These are phyloP conservation scores for Drosophila anomalata DNA, from an alignment of 2,888 invertebrate genomes.

Conservation along the genomic window DNA sequence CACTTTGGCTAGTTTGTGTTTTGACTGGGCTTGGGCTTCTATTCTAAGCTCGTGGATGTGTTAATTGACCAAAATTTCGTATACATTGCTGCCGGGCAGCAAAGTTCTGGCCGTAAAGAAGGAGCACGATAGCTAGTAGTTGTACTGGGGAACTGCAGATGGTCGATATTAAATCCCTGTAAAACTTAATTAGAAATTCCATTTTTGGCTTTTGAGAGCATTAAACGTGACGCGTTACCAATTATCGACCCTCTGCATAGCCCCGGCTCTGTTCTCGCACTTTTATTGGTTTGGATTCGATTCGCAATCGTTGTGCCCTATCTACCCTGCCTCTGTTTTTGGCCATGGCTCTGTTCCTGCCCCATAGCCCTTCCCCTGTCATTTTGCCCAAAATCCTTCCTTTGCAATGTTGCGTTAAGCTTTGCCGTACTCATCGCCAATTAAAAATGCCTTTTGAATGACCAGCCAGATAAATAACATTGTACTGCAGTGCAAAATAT, in stretches of 20 bases:
- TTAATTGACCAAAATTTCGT: slow-evolving; percentile 81
- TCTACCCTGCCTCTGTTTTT: slow-evolving; percentile 28
- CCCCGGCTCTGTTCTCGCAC: background rate
- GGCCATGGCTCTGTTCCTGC: background rate
- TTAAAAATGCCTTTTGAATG: slow-evolving; percentile 76
- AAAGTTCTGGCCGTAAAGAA: slow-evolving; percentile 24
- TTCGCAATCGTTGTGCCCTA: slow-evolving; percentile 48
- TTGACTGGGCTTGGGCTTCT: slow-evolving; percentile 35
- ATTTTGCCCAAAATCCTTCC: slow-evolving; percentile 1
- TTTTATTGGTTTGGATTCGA: slow-evolving; percentile 13
- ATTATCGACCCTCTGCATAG: slow-evolving; percentile 72
- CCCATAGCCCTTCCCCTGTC: too few relatives aligned
- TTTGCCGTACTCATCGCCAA: slow-evolving; percentile 60
- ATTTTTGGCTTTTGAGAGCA: slow-evolving; percentile 81
- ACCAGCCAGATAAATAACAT: slow-evolving; percentile 32
- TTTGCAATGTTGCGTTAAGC: slow-evolving; percentile 50
- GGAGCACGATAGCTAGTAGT: slow-evolving; percentile 11
- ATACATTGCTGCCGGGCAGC: slow-evolving; percentile 60
- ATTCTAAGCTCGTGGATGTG: slow-evolving; percentile 78
- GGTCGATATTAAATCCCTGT: slow-evolving; percentile 79
- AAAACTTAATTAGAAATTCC: slow-evolving; percentile 83
- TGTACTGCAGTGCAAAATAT: background rate
- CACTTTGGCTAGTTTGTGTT: slow-evolving; percentile 18
- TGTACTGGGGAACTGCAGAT: slow-evolving; percentile 53
- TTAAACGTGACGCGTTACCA: slow-evolving; percentile 80